Evolutionary conservation across 2,888 invertebrate genomes (phyloP), one percentile per base, ranked within the genome.

Genomic region (Xanthorhoe designata): DNA sequence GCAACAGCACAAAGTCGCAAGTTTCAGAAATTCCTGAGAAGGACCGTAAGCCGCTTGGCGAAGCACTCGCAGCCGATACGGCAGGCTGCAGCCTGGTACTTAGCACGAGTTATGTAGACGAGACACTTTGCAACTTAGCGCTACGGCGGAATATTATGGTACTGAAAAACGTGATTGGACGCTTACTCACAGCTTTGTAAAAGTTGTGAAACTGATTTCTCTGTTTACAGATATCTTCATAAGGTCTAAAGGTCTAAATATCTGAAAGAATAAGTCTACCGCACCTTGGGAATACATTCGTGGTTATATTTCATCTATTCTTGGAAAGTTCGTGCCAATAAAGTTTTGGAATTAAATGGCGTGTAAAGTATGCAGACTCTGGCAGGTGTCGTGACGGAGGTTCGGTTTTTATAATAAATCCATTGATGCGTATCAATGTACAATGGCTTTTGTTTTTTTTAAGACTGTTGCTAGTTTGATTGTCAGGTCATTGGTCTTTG

Each of bases 371-470:
- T 78, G 78, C 80, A 78, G 78, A 66, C 68, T 42, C 52, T 63
- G 82, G 79, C 87, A 88, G 88, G 85, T 85, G 86, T 76, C 73
- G 75, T 85, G 88, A 87, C 78, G 74, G 82, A 83, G 84, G 82
- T 83, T 68, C 61, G 67, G 73, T 84, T 81, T 85, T 83, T 81
- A 66, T 74, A 54, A 71, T 60, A 61, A 71, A 64, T 59, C 75
- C 78, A 74, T 79, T 81, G 76, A 78, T 65, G 76, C 81, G 79
- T 75, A 70, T 68, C 73, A 24, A 17, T 9, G 54, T 54, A 77
- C 72, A 79, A 80, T 76, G 45, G 72, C 66, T 70, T 70, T 65
- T 63, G 51, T 68, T 72, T 76, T 76, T 73, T 75, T 70, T 32
- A 61, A 45, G 62, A 52, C 59, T 56, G 52, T 51, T 54, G 32